Base-by-base conservation (phyloP, 2,888 invertebrate genomes). In the Ophion obscuratus region DNA sequence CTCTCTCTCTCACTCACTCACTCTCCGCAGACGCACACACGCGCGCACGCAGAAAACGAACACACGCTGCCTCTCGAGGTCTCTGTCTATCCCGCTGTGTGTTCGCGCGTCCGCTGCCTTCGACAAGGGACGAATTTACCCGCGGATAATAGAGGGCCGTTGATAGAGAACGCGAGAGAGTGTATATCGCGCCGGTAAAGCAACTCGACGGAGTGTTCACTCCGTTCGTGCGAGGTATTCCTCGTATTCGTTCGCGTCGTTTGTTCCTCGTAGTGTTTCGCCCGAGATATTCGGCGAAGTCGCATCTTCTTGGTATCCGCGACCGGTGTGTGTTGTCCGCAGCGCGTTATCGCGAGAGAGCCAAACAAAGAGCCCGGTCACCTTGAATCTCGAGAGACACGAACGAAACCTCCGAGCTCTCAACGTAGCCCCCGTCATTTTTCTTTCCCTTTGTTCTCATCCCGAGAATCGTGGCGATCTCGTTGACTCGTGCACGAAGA, bases 211-310 rank as follows among this genome's bases (percentile, higher is more conserved):
- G 40, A 40, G 40, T 40, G 40, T 40, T 67, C 67, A 20, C 89
- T 90, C 87, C 88, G 88, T 87, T 86, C 88, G 89, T 85, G 89
- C 89, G 89, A 88, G 90, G 90, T 31, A 3, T 31, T 31, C 31
- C 31, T 31, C 31, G 91, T 90, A 88, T 88, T 87, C 90, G 89
- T 76, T 82, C 73, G 77, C 87, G 82, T 74, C 81, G 61, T 59
- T 59, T 57, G 24, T 40, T 81, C 80, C 80, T 64, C 81, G 71
- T 44, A 67, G 75, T 62, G 73, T 81, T 85, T 80, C 79, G 85
- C 79, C 78, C 81, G 75, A 75, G 79, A 62, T 71, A 77, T 31
- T 82, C 80, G 73, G 71, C 76, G 40, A 62, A 77, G 81, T 85
- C 68, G 78, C 71, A 77, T 68, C 64, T 62, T 31, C 64, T 62